Evolutionary conservation across 2,888 invertebrate species (phyloP).

Genomic region (Drosophila borborema): DNA sequence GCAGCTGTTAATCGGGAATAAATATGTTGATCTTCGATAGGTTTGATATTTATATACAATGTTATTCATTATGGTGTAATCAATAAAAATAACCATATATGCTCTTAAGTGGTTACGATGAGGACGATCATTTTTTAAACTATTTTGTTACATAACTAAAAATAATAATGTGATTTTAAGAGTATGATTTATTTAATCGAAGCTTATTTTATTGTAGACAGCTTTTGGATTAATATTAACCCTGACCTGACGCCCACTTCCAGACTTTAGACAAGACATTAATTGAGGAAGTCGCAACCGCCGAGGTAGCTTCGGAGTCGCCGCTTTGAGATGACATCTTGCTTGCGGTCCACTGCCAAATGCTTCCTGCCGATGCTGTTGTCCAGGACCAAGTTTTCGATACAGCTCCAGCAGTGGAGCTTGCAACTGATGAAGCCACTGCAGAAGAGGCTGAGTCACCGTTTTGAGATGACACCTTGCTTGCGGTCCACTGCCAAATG

Average conservation of each 20-base stretch:
- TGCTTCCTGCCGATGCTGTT: neutral
- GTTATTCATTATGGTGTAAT: too few relatives aligned
- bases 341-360: neutral
- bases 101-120: too few relatives aligned
- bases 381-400: conserved; percentile 2
- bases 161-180: neutral
- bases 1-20: too few relatives aligned
- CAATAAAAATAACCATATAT: too few relatives aligned
- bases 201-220: neutral
- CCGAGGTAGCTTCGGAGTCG: neutral
- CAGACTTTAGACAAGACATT: neutral
- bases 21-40: too few relatives aligned
- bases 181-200: neutral
- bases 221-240: neutral
- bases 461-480: neutral
- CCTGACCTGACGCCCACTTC: conserved; percentile 8
- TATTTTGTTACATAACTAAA: neutral
- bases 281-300: neutral
- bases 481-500: neutral
- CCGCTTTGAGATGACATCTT: neutral
- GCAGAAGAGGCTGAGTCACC: neutral
- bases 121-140: too few relatives aligned
- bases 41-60: too few relatives aligned
- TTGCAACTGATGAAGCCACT: neutral
- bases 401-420: neutral